Conservation (phyloP, 2,888 invertebrate genomes). For the Aleiodes leptofemur region DNA sequence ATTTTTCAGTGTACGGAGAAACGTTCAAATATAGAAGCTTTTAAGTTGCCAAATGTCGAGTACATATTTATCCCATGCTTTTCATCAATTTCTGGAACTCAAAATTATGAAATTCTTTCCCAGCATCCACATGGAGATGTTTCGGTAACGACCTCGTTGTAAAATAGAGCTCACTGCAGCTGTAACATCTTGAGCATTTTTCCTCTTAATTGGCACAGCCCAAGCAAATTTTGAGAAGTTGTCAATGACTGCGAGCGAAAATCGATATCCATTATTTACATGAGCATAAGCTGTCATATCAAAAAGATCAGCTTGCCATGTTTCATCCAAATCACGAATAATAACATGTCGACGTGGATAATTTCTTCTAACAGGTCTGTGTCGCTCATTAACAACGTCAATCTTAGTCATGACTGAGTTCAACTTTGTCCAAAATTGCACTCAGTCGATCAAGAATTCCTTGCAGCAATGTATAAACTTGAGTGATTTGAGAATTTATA, state of each 20-base stretch:
- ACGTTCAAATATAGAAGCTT: conserved; percentile 56
- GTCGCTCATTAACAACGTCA: conserved; percentile 64
- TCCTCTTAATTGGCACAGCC: conserved; percentile 66
- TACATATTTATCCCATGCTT: conserved; percentile 49
- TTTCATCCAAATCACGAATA: conserved; percentile 65
- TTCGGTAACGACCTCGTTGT: conserved; percentile 41
- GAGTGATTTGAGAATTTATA: background rate
- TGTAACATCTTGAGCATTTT: conserved; percentile 62
- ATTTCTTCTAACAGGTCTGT: conserved; percentile 69
- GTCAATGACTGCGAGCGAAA: conserved; percentile 67
- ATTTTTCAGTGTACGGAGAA: background rate
- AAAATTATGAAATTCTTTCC: conserved; percentile 51
- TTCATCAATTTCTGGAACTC: conserved; percentile 46
- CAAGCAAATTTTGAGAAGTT: conserved; percentile 72
- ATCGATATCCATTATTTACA: conserved; percentile 54
- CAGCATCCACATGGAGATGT: conserved; percentile 47
- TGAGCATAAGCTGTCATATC: conserved; percentile 62
- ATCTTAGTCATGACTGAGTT: background rate
- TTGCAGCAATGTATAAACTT: background rate
- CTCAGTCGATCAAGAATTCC: background rate
- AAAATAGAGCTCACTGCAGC: conserved; percentile 53
- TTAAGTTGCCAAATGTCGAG: conserved; percentile 56
- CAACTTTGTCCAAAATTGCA: background rate
- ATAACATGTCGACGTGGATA: conserved; percentile 55
- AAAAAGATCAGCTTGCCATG: conserved; percentile 65